phyloP scores from a whole-genome alignment of 1,140 invertebrate genomes.

The Lasioglossum baleicum region DNA sequence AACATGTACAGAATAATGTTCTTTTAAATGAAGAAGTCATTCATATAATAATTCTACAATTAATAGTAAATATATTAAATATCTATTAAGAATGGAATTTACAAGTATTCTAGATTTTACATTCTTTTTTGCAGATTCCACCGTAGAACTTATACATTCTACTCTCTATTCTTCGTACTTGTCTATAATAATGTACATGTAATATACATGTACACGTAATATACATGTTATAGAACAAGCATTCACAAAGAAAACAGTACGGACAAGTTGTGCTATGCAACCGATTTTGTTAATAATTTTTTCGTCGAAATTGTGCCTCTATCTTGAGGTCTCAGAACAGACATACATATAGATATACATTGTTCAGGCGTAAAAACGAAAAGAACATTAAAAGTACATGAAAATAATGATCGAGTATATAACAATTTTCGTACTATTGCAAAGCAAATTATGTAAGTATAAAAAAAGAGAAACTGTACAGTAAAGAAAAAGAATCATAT shows the following conservation, averaged over 20 bases:
- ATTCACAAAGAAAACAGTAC: conserved; percentile 40
- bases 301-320: conserved; percentile 30
- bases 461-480: conserved; percentile 10
- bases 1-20: conserved; percentile 9
- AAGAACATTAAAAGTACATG: conserved; percentile 13
- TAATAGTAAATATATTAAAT: conserved; percentile 53
- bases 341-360: conserved; percentile 62
- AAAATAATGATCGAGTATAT: conserved; percentile 42
- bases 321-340: conserved; percentile 29
- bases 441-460: conserved; percentile 5
- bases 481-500: conserved; percentile 17
- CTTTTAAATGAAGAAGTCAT: conserved; percentile 6
- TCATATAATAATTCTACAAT: conserved; percentile 36
- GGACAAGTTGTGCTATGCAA: conserved; percentile 40
- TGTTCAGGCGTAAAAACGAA: conserved; percentile 13
- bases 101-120: conserved; percentile 24
- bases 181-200: conserved; percentile 56
- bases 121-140: conserved; percentile 9
- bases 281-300: conserved; percentile 26
- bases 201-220: conserved; percentile 58
- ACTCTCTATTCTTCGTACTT: conserved; percentile 12
- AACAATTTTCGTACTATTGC: background rate
- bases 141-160: conserved; percentile 32
- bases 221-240: conserved; percentile 49
- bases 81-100: conserved; percentile 47